Base-by-base conservation (phyloP, 2,113 vertebrate genomes). In the Abramis brama region DNA sequence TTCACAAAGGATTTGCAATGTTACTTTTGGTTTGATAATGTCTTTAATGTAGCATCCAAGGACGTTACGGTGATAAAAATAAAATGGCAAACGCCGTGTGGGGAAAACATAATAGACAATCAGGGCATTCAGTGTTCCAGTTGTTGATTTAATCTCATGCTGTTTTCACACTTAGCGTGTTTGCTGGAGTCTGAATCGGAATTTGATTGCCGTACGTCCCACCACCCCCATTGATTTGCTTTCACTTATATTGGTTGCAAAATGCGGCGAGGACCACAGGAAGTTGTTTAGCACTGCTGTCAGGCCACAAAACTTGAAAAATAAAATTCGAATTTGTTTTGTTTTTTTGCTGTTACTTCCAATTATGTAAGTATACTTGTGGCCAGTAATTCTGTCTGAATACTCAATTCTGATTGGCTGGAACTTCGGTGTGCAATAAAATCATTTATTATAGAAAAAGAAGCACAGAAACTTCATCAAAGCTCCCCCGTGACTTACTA, bases 1-100 rank as follows among this genome's bases (percentile, higher is more conserved):
- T 78, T 87, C 82, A 64, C 45, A 36, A 66, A 64, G 73, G 85
- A 74, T 82, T 86, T 79, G 33, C 79, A 21, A 36, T 77, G 81
- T 60, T 62, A 52, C 78, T 87, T 84, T 79, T 79, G 50, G 80
- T 60, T 74, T 43, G 78, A 79, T 64, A 36, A n/a, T 45, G 39
- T 7, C 25, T 64, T 82, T 66, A 82, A 68, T 80, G 78, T 80
- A 23, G 79, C 79, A 50, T 68, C 79, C 27, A 33, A 57, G 50
- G 50, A 52, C n/a, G 15, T 33, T 81, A 25, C 7, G 8, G 10
- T 30, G 39, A 25, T 64, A 45, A 50, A 78, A 50, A 66, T 50
- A 66, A 81, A 30, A 30, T 2, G 9, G 25, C 25, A 50, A 33
- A 10, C 5, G 25, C 12, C 1, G 25, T 68, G 39, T 30, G n/a